These are phyloP conservation scores for Ooceraea biroi DNA, from an alignment of 1,140 invertebrate species.

Conservation along the genomic window DNA sequence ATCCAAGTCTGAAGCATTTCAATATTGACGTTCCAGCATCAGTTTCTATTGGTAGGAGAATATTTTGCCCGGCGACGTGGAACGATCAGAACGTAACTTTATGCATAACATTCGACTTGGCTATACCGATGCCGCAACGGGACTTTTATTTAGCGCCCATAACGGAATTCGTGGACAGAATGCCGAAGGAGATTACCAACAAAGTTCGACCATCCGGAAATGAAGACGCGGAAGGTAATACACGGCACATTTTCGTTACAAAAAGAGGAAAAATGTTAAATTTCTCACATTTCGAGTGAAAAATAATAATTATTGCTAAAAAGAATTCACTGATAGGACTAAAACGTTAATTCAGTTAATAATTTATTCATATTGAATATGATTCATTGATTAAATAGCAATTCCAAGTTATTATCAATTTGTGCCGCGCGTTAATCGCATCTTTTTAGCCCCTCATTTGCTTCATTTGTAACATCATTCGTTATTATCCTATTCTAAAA, in stretches of 20 bases:
- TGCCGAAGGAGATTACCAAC: conserved; percentile 88
- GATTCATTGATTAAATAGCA: no score
- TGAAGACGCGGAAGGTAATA: conserved; percentile 89
- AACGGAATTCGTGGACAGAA: conserved; percentile 92
- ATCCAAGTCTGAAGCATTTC: conserved; percentile 91
- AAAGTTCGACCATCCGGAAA: conserved; percentile 84
- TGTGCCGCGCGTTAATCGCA: no score
- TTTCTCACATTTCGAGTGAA: no score
- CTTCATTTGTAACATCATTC: no score
- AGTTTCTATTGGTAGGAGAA: conserved; percentile 89
- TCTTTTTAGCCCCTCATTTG: no score
- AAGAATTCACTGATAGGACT: no score
- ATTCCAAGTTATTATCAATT: no score
- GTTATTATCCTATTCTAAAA: no score
- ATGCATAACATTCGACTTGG: conserved; percentile 89
- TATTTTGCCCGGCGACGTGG: conserved; percentile 91
- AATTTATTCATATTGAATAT: no score
- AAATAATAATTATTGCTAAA: no score
- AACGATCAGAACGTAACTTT: conserved; percentile 90
- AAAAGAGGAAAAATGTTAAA: neutral
- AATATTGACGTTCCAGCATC: conserved; percentile 86
- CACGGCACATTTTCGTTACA: neutral
- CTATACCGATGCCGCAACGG: conserved; percentile 80
- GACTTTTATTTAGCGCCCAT: conserved; percentile 90
- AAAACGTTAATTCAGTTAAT: no score